phyloP scores from a whole-genome alignment of 1,140 invertebrate genomes.

The Trachelipus rathkii region DNA sequence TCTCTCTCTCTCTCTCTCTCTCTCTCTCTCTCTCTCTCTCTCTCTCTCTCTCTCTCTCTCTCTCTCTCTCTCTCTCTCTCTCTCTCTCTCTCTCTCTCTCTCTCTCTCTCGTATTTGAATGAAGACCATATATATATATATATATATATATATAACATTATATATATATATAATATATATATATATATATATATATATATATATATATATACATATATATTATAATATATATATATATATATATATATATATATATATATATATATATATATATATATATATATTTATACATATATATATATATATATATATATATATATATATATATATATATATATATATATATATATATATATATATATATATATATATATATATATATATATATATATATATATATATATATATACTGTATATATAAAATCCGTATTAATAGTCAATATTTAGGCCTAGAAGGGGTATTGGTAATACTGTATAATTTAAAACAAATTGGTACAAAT shows the following conservation, averaged over 20 bases:
- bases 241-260: slow-evolving; percentile 9
- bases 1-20: no score
- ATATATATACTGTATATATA: neutral
- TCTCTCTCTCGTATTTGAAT: no score
- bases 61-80: no score
- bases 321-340: slow-evolving; percentile 17
- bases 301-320: slow-evolving; percentile 16
- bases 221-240: neutral
- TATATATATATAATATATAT: slow-evolving; percentile 19
- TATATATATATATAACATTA: slow-evolving; percentile 18
- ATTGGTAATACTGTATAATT: no score
- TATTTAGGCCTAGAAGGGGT: no score
- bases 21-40: no score
- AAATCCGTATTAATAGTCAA: no score
- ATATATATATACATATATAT: slow-evolving; percentile 17
- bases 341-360: slow-evolving; percentile 20
- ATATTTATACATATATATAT: slow-evolving; percentile 17
- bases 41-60: no score
- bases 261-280: slow-evolving; percentile 17
- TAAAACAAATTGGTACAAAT: no score
- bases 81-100: no score
- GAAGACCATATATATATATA: slow-evolving; percentile 13
- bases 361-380: slow-evolving; percentile 20
- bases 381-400: slow-evolving; percentile 17
- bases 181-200: slow-evolving; percentile 20